A percentile compares a stretch with the other conserved stretches of the same genome.
Evolutionary conservation across 1,140 invertebrate genomes (phyloP).

Genomic region (Papilio dardanus): DNA sequence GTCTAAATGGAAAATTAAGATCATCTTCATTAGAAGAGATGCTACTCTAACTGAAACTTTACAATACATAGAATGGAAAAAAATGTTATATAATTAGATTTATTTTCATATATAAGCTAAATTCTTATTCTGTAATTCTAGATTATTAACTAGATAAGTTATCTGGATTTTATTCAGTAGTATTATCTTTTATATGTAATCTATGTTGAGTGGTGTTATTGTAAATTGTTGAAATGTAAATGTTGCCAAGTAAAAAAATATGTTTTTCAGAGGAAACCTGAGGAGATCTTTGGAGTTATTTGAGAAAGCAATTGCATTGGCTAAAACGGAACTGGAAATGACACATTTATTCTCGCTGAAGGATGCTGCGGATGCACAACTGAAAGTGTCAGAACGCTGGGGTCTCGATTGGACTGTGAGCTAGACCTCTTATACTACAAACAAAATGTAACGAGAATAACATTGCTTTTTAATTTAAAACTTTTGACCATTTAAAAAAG

Average conservation of each 20-base stretch:
- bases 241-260: background rate
- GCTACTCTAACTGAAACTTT: background rate
- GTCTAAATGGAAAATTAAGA: background rate
- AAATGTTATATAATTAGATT: background rate
- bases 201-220: background rate
- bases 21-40: background rate
- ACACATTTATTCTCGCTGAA: constrained; percentile 93
- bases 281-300: constrained; percentile 92
- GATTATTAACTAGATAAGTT: background rate
- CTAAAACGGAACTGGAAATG: constrained; percentile 93
- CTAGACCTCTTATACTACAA: constrained; percentile 54
- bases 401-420: constrained; percentile 84
- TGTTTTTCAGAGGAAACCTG: constrained; percentile 90
- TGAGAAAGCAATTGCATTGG: constrained; percentile 93
- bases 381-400: constrained; percentile 90
- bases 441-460: constrained; percentile 59
- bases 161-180: background rate
- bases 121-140: background rate
- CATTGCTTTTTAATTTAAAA: constrained; percentile 40
- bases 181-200: constrained; percentile 6
- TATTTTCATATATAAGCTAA: background rate
- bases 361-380: constrained; percentile 93
- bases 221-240: background rate
- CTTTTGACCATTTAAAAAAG: constrained; percentile 42
- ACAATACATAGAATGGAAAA: background rate